These are phyloP conservation scores for Cremastinae sp. DNA, from an alignment of 2,888 invertebrate genomes.

Conservation along the genomic window DNA sequence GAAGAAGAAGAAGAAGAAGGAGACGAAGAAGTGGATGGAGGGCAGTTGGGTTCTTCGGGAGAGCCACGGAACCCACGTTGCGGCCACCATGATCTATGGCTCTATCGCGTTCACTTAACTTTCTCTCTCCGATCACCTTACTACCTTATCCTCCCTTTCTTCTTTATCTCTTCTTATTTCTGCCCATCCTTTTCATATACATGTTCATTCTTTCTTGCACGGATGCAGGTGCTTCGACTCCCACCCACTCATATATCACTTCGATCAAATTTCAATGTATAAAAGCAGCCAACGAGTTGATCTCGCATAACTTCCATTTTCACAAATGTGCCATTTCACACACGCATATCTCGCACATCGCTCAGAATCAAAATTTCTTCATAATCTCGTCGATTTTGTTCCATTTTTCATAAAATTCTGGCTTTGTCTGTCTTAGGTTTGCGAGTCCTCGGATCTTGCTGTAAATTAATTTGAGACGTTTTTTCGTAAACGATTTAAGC, in stretches of 20 bases:
- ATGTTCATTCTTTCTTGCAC: slow-evolving; percentile 39
- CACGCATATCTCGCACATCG: too few relatives aligned
- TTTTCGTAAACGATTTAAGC: not conserved
- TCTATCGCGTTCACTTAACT: slow-evolving; percentile 72
- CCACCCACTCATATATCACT: slow-evolving; percentile 33
- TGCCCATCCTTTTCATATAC: slow-evolving; percentile 12
- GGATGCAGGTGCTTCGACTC: slow-evolving; percentile 56
- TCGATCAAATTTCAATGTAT: not conserved
- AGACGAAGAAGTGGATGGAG: slow-evolving; percentile 23
- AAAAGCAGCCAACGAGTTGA: not conserved
- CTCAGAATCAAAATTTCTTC: too few relatives aligned
- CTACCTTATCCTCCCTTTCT: slow-evolving; percentile 60
- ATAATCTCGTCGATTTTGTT: too few relatives aligned
- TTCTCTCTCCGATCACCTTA: slow-evolving; percentile 72
- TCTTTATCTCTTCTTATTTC: slow-evolving; percentile 62
- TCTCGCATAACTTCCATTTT: not conserved
- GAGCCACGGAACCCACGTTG: slow-evolving; percentile 62
- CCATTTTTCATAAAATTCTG: too few relatives aligned
- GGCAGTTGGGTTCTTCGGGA: slow-evolving; percentile 38
- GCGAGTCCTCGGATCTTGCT: too few relatives aligned
- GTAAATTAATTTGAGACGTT: not conserved
- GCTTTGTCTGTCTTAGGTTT: too few relatives aligned
- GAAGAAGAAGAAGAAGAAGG: slow-evolving; percentile 1
- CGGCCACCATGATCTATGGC: slow-evolving; percentile 76
- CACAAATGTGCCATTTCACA: too few relatives aligned